Evolutionary conservation across 2,888 invertebrate species (phyloP).

Genomic region (Watsonalla binaria): DNA sequence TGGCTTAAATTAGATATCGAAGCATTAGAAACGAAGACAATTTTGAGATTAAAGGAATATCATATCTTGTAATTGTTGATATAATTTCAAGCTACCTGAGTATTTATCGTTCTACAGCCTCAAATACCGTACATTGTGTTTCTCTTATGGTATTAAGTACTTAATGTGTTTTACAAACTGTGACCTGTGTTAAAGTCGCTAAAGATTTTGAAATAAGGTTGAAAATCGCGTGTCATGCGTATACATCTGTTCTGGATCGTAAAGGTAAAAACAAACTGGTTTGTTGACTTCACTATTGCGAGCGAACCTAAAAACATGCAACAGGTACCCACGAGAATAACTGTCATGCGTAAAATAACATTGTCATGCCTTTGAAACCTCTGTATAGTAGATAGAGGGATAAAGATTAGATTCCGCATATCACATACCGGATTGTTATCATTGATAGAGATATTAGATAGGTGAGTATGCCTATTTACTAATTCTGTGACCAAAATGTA

Average conservation of each 20-base stretch:
- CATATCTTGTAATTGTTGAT: no score
- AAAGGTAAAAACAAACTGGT: constrained; percentile 52
- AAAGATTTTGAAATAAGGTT: constrained; percentile 11
- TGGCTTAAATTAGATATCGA: no score
- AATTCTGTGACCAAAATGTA: no score
- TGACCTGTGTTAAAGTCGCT: background rate
- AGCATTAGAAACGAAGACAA: no score
- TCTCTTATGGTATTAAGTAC: no score
- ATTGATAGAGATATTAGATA: no score
- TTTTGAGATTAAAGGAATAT: no score
- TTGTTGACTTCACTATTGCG: constrained; percentile 35
- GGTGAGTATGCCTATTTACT: no score
- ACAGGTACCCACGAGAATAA: constrained; percentile 12
- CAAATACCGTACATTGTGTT: no score
- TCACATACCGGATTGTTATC: background rate
- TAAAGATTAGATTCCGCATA: background rate
- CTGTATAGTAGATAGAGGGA: constrained; percentile 10
- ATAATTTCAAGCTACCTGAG: background rate
- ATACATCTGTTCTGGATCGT: constrained; percentile 14
- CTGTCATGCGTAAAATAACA: constrained; percentile 2
- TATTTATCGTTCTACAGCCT: background rate
- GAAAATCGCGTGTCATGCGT: constrained; percentile 15
- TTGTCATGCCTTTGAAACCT: background rate
- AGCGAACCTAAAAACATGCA: constrained; percentile 19
- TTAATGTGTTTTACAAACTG: background rate